Evolutionary conservation across 2,113 vertebrate genomes (phyloP).

Genomic region (Microcebus lehilahytsara): DNA sequence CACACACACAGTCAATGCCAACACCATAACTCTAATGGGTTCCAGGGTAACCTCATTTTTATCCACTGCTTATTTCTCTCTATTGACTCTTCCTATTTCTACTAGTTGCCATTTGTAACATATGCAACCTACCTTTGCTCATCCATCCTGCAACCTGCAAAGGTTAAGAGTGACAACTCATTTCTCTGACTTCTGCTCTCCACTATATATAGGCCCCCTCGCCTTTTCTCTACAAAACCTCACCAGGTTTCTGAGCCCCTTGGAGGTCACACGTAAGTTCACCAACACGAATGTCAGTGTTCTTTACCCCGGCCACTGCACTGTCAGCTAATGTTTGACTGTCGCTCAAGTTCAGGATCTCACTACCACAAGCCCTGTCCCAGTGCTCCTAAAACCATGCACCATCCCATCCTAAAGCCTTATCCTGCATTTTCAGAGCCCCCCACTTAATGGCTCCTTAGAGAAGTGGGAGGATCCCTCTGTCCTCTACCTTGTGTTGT

Average conservation of each 20-base stretch:
- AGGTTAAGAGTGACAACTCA: background rate
- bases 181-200: background rate
- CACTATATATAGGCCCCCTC: fast-evolving
- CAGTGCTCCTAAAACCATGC: no score
- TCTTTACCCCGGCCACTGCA: background rate
- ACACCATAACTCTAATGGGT: background rate
- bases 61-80: background rate
- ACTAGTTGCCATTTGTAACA: background rate
- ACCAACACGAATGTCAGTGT: background rate
- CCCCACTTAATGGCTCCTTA: no score
- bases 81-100: background rate
- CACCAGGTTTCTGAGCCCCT: background rate
- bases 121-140: background rate
- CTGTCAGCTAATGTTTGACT: background rate
- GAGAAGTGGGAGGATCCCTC: background rate
- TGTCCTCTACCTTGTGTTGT: background rate
- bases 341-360: background rate
- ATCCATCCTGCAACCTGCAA: no score
- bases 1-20: background rate
- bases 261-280: background rate
- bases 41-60: background rate
- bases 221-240: background rate
- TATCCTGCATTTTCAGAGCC: background rate
- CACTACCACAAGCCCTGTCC: background rate
- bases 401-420: no score